Evolutionary conservation across 2,797 vertebrate genomes (phyloP).

Genomic region (Rhinogobio ventralis): DNA sequence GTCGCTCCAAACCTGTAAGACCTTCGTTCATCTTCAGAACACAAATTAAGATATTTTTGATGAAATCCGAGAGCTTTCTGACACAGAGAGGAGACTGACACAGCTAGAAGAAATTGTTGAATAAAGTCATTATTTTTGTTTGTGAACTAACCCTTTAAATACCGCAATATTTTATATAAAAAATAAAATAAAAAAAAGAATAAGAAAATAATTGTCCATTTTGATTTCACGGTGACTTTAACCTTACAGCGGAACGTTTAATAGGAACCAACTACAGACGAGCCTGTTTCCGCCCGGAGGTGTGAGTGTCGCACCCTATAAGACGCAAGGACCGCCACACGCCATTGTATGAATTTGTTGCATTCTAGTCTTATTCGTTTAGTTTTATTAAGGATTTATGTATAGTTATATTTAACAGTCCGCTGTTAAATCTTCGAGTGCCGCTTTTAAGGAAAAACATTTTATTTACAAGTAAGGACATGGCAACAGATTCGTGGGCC

Average conservation of each 20-base stretch:
- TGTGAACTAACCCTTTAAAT: too few species aligned
- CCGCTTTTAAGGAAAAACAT: not conserved
- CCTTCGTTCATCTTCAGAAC: too few species aligned
- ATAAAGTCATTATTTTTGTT: too few species aligned
- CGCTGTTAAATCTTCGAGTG: not conserved
- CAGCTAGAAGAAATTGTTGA: too few species aligned
- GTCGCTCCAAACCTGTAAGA: too few species aligned
- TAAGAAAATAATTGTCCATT: not conserved
- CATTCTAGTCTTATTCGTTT: slow-evolving; percentile 31
- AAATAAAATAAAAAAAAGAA: too few species aligned
- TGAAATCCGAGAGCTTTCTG: too few species aligned
- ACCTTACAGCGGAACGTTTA: slow-evolving; percentile 49
- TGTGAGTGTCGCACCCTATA: slow-evolving; percentile 54
- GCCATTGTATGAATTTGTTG: slow-evolving; percentile 75
- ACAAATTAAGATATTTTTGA: too few species aligned
- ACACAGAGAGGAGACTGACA: too few species aligned
- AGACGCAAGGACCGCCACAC: slow-evolving; percentile 62
- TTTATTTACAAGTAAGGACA: slow-evolving; percentile 62
- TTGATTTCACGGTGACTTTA: not conserved
- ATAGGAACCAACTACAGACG: slow-evolving; percentile 42
- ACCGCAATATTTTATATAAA: too few species aligned
- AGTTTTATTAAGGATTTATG: not conserved
- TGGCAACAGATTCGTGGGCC: slow-evolving; percentile 96
- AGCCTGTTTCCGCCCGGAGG: slow-evolving; percentile 57
- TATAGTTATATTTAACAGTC: not conserved